phyloP scores from a whole-genome alignment of 1,140 invertebrate genomes.

The Drosophila nannoptera region DNA sequence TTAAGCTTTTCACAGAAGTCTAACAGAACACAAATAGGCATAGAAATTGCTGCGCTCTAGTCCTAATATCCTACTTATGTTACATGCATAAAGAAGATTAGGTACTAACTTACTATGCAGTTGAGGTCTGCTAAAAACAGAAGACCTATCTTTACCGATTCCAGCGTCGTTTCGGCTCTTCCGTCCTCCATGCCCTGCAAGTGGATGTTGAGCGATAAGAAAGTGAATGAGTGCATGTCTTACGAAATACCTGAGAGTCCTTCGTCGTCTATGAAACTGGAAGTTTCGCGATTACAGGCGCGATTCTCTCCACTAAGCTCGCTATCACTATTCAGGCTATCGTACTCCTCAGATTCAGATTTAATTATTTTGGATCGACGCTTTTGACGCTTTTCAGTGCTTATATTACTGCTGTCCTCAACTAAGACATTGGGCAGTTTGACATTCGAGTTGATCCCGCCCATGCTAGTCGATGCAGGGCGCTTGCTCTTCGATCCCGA shows the following conservation, averaged over 20 bases:
- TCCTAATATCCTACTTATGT: neutral
- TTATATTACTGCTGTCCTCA: conserved; percentile 49
- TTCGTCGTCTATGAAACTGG: conserved; percentile 81
- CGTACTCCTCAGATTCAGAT: conserved; percentile 83
- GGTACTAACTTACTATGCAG: conserved; percentile 84
- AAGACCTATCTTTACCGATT: conserved; percentile 57
- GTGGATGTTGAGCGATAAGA: neutral
- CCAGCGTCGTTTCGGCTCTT: conserved; percentile 46
- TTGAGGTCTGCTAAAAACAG: conserved; percentile 80
- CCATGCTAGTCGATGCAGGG: conserved; percentile 67
- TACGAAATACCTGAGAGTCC: conserved; percentile 57
- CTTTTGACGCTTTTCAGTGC: conserved; percentile 54
- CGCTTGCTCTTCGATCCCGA: conserved; percentile 53
- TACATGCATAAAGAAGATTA: conserved; percentile 23
- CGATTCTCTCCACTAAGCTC: conserved; percentile 74
- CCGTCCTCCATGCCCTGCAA: conserved; percentile 50
- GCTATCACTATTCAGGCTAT: conserved; percentile 82
- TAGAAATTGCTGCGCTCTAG: too few relatives aligned
- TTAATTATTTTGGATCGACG: conserved; percentile 73
- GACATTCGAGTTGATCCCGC: conserved; percentile 32
- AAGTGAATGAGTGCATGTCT: neutral
- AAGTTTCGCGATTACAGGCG: conserved; percentile 75
- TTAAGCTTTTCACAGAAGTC: too few relatives aligned
- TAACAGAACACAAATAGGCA: too few relatives aligned
- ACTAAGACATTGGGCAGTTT: conserved; percentile 35